These are phyloP conservation scores for Hydractinia symbiolongicarpus DNA, from an alignment of 30 jellyfish, hydroid and myxozoan genomes.

Conservation along the genomic window DNA sequence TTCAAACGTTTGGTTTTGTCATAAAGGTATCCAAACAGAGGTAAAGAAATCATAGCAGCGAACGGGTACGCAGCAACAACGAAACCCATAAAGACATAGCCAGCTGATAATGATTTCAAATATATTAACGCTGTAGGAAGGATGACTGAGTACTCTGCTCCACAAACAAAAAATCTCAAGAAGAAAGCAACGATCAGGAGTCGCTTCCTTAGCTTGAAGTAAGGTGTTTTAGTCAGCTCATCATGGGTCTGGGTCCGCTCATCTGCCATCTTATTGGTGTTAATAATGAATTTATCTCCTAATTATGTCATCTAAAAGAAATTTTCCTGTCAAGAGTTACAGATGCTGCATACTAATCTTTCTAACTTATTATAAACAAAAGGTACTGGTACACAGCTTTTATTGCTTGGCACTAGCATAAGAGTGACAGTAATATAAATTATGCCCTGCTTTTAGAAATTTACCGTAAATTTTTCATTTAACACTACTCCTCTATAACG, in stretches of 20 bases:
- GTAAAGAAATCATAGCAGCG: constrained; percentile 35
- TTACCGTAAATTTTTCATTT: too few relatives aligned
- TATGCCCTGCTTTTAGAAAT: too few relatives aligned
- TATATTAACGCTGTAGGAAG: constrained; percentile 30
- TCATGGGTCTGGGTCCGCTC: not conserved
- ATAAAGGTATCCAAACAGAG: constrained; percentile 28
- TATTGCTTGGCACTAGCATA: too few relatives aligned
- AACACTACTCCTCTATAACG: too few relatives aligned
- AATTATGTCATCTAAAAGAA: too few relatives aligned
- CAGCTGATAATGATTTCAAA: constrained; percentile 24
- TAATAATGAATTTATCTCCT: too few relatives aligned
- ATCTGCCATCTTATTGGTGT: not conserved
- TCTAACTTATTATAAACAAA: too few relatives aligned
- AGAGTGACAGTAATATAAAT: too few relatives aligned
- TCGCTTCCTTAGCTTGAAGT: constrained; percentile 6
- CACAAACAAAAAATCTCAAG: constrained; percentile 27
- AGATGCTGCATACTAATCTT: too few relatives aligned
- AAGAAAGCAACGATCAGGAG: constrained; percentile 20
- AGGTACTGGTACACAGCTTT: too few relatives aligned
- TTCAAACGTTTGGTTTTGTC: constrained; percentile 37
- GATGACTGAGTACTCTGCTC: constrained; percentile 44
- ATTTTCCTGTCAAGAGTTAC: too few relatives aligned
- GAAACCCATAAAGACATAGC: constrained; percentile 22
- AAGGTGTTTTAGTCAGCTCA: not conserved
- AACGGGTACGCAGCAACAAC: constrained; percentile 39